Percentiles rank a stretch among this genome's conserved stretches.
phyloP scores from a whole-genome alignment of 2,113 vertebrate species.

The Sceloporus tristichus region DNA sequence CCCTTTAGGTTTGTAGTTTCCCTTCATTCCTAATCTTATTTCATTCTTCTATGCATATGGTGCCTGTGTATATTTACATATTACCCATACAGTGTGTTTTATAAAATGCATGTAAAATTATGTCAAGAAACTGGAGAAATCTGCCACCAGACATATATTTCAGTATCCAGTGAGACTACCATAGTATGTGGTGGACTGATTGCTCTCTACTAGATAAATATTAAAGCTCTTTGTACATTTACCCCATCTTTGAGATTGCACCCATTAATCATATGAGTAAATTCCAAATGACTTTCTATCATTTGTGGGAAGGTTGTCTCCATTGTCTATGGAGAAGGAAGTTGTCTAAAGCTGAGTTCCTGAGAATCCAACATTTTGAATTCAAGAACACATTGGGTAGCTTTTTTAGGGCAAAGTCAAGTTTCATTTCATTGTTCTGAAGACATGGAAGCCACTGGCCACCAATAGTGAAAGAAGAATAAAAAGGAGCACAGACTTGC shows the following conservation, averaged over 20 bases:
- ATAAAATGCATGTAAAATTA: background rate
- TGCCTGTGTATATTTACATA: background rate
- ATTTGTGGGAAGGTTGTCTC: background rate
- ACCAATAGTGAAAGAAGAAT: too few species aligned
- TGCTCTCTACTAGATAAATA: background rate
- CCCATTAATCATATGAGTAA: too few species aligned
- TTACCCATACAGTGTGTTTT: background rate
- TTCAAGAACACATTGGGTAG: too few species aligned
- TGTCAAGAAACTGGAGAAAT: background rate
- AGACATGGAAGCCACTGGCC: too few species aligned
- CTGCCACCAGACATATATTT: background rate
- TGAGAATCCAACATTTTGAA: background rate
- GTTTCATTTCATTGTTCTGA: too few species aligned
- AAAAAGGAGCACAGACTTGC: too few species aligned
- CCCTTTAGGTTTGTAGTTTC: background rate
- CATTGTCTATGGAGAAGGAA: background rate
- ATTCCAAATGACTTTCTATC: background rate
- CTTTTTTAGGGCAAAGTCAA: too few species aligned
- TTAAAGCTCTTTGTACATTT: background rate
- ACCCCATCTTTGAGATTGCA: background rate
- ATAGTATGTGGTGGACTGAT: background rate
- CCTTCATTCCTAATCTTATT: background rate
- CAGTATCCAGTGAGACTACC: background rate
- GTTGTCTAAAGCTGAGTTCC: background rate
- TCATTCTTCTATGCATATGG: conserved; percentile 1